Percentiles rank a stretch among this genome's conserved stretches.
These are phyloP conservation scores for Autographa gamma DNA, from an alignment of 2,888 invertebrate genomes.

Conservation along the genomic window DNA sequence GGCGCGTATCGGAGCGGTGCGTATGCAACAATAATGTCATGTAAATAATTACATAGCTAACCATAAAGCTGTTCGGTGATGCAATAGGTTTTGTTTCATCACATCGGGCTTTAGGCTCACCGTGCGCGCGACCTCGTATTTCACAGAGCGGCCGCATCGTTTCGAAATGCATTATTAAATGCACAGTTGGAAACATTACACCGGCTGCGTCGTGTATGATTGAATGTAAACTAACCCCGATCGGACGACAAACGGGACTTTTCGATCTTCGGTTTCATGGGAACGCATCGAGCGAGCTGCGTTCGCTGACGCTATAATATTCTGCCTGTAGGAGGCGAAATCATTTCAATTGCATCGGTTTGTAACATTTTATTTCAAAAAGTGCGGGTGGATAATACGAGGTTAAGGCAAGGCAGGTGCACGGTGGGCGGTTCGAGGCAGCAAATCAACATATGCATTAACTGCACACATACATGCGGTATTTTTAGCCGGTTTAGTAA, in stretches of 20 bases:
- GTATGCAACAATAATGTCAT: conserved; percentile 81
- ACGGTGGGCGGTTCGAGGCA: conserved; percentile 68
- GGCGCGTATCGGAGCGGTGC: conserved; percentile 61
- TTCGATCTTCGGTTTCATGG: conserved; percentile 62
- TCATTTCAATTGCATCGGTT: conserved; percentile 18
- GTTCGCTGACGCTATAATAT: conserved; percentile 19
- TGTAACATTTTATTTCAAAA: conserved; percentile 37
- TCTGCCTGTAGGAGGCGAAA: conserved; percentile 5
- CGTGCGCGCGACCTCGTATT: conserved; percentile 84
- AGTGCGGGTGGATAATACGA: conserved; percentile 56
- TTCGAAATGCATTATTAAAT: conserved; percentile 87
- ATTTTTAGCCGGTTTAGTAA: conserved; percentile 78
- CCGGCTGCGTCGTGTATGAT: conserved; percentile 69
- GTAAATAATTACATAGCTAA: conserved; percentile 84
- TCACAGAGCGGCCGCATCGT: conserved; percentile 86
- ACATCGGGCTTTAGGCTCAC: conserved; percentile 83
- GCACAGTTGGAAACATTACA: conserved; percentile 83
- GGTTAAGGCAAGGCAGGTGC: conserved; percentile 77
- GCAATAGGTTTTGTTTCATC: conserved; percentile 87
- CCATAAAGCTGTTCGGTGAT: conserved; percentile 84
- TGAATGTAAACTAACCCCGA: conserved; percentile 75
- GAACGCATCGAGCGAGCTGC: conserved; percentile 58
- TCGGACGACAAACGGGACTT: conserved; percentile 61
- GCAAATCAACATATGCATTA: conserved; percentile 70
- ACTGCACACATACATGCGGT: conserved; percentile 71